Base-by-base conservation (phyloP, 2,888 invertebrate genomes). In the Heliconius cydno region DNA sequence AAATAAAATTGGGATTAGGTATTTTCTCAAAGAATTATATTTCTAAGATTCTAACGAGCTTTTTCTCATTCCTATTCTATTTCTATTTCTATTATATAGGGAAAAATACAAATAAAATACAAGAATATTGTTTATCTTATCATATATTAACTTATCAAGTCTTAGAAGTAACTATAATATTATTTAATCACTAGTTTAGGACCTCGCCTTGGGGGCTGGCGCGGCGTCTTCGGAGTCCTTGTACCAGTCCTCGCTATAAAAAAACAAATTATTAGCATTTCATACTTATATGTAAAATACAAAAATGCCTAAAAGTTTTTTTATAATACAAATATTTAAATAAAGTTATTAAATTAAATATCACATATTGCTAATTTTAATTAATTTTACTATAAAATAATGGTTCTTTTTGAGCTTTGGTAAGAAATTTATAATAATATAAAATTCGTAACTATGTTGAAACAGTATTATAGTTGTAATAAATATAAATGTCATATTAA, bases 241-340 rank as follows among this genome's bases (percentile, higher is more conserved):
- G 96, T 98, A 98, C 98, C 98, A 98, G 89, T 98, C 97, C 96
- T 98, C 98, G 88, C 97, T 96, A 92, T 41, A 76, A 92, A 95
- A 90, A 83, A 88, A 83, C 88, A 85, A 82, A 82, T 82, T 19
- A 41, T 46, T 60, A 60, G 13, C n/a, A 70, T 60, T 60, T 60
- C 22, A 71, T 25, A 34, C 19, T 70, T 38, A 28, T 2, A 22
- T 41, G 5, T 68, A 13, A 13, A 25, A 34, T 3, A 38, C n/a
- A n/a, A 68, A n/a, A 38, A 60, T n/a, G 10, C 10, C 1, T 82
- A 28, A 9, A 15, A 28, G 6, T 0, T 15, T 65, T 15, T 28
- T 6, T 19, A 52, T 22, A 52, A 19, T 52, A 22, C 7, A 52
- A 52, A 52, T 22, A 52, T 19, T 2, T 52, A 15, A 46, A 46